These are phyloP conservation scores for Piprites chloris DNA, from an alignment of 2,113 vertebrate species.

Conservation along the genomic window DNA sequence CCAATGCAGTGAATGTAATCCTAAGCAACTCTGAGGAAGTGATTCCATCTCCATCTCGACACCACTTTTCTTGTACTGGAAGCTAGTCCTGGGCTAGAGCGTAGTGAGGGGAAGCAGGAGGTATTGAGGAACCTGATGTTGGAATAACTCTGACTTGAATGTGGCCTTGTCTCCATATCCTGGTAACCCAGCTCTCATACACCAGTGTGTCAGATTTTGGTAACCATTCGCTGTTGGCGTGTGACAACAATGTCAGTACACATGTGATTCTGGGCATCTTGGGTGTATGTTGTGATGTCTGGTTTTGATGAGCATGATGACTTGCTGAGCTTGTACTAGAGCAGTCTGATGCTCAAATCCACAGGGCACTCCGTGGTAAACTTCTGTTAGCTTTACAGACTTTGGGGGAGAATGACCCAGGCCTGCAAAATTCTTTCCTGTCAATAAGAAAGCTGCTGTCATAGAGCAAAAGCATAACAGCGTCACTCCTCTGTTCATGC, in stretches of 20 bases:
- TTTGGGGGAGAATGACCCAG: background rate
- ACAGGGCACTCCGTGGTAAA: background rate
- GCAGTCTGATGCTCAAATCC: background rate
- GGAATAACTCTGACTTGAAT: background rate
- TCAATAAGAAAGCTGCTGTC: background rate
- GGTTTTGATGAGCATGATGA: background rate
- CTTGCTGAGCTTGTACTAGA: background rate
- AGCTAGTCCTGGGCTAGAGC: background rate
- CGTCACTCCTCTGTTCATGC: background rate
- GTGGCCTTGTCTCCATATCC: background rate
- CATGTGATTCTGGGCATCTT: background rate
- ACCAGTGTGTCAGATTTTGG: fast-evolving
- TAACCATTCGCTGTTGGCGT: background rate
- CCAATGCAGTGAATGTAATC: background rate
- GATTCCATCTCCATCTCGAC: background rate
- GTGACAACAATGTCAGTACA: background rate
- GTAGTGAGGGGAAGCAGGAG: background rate
- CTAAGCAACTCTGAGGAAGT: background rate
- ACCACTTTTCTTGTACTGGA: background rate
- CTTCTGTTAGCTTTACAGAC: background rate
- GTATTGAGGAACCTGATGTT: background rate
- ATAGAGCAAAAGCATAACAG: background rate
- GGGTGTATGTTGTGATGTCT: background rate
- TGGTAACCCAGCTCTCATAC: background rate
- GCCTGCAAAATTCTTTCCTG: background rate